Evolutionary conservation across 2,113 vertebrate genomes (phyloP).

Genomic region (Poeciliopsis prolifica): DNA sequence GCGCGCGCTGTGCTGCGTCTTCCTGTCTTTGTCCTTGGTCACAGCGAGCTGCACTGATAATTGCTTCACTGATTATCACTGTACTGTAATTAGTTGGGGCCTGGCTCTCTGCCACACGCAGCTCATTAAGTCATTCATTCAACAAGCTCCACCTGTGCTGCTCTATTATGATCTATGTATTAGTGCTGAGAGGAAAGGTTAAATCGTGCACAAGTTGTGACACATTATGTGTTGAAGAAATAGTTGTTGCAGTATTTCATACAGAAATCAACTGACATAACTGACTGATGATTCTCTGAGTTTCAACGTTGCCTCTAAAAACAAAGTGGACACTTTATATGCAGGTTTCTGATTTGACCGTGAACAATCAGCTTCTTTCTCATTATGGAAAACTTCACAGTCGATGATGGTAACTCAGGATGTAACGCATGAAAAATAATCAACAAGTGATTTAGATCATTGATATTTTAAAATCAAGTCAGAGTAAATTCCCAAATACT

Average conservation of each 20-base stretch:
- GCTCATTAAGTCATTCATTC: slow-evolving; percentile 56
- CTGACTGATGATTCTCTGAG: slow-evolving; percentile 8
- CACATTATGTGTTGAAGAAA: slow-evolving; percentile 40
- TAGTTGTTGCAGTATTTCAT: slow-evolving; percentile 4
- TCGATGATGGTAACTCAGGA: not conserved
- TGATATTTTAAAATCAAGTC: not conserved
- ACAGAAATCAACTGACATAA: slow-evolving; percentile 9
- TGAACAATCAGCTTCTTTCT: not conserved
- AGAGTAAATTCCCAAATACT: not conserved
- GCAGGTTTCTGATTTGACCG: too few relatives aligned
- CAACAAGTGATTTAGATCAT: not conserved
- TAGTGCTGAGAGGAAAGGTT: slow-evolving; percentile 21
- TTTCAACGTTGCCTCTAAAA: not conserved
- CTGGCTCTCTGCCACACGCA: slow-evolving; percentile 42
- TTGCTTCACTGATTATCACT: slow-evolving; percentile 24
- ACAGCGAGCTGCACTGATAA: slow-evolving; percentile 1
- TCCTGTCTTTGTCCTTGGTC: slow-evolving; percentile 20
- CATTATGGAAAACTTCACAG: not conserved
- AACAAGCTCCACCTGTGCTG: slow-evolving; percentile 47
- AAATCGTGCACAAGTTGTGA: slow-evolving; percentile 19
- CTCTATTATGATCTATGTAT: slow-evolving; percentile 13
- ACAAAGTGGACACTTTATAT: too few relatives aligned
- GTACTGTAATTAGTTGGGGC: slow-evolving; percentile 42
- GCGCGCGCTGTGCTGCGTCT: slow-evolving; percentile 17
- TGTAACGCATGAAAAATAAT: not conserved